phyloP scores from a whole-genome alignment of 1,140 invertebrate genomes.

The Drosophila dunni region DNA sequence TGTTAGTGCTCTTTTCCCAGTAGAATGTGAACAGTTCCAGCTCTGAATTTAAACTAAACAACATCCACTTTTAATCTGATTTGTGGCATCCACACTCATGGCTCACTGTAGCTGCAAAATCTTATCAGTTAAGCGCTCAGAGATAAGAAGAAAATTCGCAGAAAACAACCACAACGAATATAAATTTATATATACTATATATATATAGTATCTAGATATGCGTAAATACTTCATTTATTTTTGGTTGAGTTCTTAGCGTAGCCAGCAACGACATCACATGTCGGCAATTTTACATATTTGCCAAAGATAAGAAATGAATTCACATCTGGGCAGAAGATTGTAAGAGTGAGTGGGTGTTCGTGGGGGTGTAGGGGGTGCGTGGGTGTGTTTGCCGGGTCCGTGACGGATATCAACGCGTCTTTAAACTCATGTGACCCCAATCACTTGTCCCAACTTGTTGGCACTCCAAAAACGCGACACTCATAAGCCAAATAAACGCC shows the following conservation, averaged over 20 bases:
- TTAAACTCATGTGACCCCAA: constrained; percentile 41
- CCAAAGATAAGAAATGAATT: constrained; percentile 26
- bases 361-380: not conserved
- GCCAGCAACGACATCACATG: constrained; percentile 18
- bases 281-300: constrained; percentile 25
- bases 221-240: constrained; percentile 54
- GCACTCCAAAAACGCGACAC: not conserved
- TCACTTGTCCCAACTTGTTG: constrained; percentile 35
- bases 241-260: constrained; percentile 17
- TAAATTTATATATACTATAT: not conserved
- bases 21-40: constrained; percentile 15
- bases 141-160: constrained; percentile 30
- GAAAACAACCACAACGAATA: constrained; percentile 15
- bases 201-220: not conserved
- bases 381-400: not conserved
- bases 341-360: not conserved
- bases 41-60: constrained; percentile 38
- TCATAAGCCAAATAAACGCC: constrained; percentile 19
- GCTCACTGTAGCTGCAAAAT: constrained; percentile 6
- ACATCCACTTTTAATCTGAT: constrained; percentile 8
- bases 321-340: not conserved
- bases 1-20: not conserved
- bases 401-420: constrained; percentile 25
- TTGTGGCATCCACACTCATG: constrained; percentile 9
- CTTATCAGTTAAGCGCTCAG: constrained; percentile 32